phyloP scores from a whole-genome alignment of 2,797 vertebrate genomes.

The Limosa lapponica region DNA sequence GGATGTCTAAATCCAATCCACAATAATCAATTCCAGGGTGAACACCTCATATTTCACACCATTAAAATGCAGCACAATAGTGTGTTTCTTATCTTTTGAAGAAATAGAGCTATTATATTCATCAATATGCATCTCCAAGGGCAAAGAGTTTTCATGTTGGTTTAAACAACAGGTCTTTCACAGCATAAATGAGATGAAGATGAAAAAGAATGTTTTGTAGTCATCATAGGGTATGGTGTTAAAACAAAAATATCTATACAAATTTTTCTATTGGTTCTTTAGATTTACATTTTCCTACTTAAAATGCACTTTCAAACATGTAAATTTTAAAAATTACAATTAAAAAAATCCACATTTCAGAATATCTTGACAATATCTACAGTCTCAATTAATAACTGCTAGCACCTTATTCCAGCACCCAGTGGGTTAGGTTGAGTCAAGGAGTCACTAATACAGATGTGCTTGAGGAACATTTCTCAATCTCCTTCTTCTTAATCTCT shows the following conservation, averaged over 20 bases:
- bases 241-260: background rate
- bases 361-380: background rate
- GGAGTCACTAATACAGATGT: background rate
- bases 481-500: background rate
- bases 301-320: background rate
- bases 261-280: background rate
- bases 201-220: background rate
- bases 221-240: background rate
- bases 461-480: background rate
- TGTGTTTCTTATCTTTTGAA: conserved; percentile 48
- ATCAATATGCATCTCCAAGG: conserved; percentile 45
- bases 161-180: background rate
- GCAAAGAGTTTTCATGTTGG: conserved; percentile 2
- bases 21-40: conserved; percentile 48
- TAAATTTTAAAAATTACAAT: background rate
- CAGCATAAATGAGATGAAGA: background rate
- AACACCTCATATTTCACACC: conserved; percentile 39
- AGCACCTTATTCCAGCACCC: background rate
- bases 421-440: background rate
- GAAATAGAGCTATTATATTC: conserved; percentile 28
- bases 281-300: background rate
- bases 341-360: background rate
- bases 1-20: conserved; percentile 47
- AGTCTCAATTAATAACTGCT: background rate
- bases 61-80: conserved; percentile 25